Conservation (phyloP, 2,888 invertebrate genomes). For the Endomychus coccineus region DNA sequence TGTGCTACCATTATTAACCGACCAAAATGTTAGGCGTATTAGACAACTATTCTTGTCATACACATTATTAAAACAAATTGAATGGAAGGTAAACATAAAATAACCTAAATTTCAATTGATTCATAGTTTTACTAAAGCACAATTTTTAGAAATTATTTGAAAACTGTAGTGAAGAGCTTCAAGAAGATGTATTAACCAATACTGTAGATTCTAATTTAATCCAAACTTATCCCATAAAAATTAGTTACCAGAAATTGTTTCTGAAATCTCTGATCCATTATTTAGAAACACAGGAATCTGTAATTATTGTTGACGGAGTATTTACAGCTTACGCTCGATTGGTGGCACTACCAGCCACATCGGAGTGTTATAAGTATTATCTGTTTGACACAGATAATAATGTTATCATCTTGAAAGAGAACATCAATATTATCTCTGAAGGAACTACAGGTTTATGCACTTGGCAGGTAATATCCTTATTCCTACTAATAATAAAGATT, state of each 20-base stretch:
- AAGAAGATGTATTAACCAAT: conserved; percentile 50
- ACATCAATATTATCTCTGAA: conserved; percentile 61
- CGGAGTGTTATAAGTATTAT: conserved; percentile 54
- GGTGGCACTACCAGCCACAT: conserved; percentile 39
- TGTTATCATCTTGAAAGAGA: conserved; percentile 59
- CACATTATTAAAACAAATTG: conserved; percentile 19
- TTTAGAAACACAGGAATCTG: conserved; percentile 49
- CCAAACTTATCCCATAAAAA: conserved; percentile 54
- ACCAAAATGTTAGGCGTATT: too few species aligned
- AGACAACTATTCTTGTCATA: too few species aligned
- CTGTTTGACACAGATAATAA: conserved; percentile 39
- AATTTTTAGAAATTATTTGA: not conserved
- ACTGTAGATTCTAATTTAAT: conserved; percentile 52
- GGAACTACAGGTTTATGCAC: conserved; percentile 74
- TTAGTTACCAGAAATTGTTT: conserved; percentile 56
- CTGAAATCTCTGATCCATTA: conserved; percentile 55
- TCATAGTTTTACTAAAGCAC: not conserved
- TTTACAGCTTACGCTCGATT: conserved; percentile 53
- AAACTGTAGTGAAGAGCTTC: conserved; percentile 47
- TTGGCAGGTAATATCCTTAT: conserved; percentile 69
- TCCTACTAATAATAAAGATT: too few species aligned
- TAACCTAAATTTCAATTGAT: not conserved
- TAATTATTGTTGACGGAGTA: conserved; percentile 59
- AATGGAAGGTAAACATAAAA: conserved; percentile 19
- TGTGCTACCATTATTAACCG: too few species aligned